Evolutionary conservation across 2,113 vertebrate genomes (phyloP).

Genomic region (Brachyhypopomus occidentalis): DNA sequence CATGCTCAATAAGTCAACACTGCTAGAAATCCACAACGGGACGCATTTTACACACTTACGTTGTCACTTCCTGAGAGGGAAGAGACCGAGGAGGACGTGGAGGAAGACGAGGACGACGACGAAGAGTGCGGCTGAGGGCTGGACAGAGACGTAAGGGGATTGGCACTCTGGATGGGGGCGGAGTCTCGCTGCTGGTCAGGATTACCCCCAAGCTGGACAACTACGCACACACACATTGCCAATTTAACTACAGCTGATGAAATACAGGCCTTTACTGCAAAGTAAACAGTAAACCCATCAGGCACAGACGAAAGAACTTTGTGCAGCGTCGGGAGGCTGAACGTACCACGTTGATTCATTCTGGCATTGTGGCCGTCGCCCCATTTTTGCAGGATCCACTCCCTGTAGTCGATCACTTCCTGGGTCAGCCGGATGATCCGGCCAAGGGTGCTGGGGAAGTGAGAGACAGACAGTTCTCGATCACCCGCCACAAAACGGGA

Average conservation of each 20-base stretch:
- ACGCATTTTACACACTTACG: constrained; percentile 71
- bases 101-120: constrained; percentile 82
- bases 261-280: not conserved
- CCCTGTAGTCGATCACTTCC: constrained; percentile 91
- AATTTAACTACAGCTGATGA: too few species aligned
- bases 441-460: constrained; percentile 83
- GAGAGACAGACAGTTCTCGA: too few species aligned
- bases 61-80: constrained; percentile 92
- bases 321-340: not conserved
- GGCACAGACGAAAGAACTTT: not conserved
- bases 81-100: constrained; percentile 62
- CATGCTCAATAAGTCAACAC: too few species aligned
- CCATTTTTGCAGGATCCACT: constrained; percentile 96
- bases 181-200: constrained; percentile 76
- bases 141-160: constrained; percentile 81
- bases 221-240: not conserved
- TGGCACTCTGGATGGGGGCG: constrained; percentile 77
- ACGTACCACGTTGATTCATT: constrained; percentile 58
- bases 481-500: too few species aligned
- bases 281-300: not conserved
- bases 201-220: constrained; percentile 38
- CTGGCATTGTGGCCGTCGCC: constrained; percentile 68
- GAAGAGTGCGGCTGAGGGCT: constrained; percentile 84
- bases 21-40: too few species aligned
- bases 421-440: constrained; percentile 94